Evolutionary conservation across 2,888 invertebrate genomes (phyloP).

Genomic region (Chymomyza caudatula): DNA sequence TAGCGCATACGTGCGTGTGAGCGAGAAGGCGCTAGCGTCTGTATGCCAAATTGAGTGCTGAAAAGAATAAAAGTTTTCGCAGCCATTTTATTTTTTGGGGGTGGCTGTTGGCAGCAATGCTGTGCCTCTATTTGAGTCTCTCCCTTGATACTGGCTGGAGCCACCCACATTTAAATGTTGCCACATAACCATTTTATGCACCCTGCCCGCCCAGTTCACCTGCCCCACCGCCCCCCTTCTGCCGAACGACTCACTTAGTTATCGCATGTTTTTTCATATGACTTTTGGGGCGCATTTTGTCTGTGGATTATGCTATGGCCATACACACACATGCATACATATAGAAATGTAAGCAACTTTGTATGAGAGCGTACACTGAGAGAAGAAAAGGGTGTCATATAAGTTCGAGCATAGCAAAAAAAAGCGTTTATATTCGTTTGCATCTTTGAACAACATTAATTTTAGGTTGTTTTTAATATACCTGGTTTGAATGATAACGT

Average conservation of each 20-base stretch:
- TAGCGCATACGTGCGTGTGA: constrained; percentile 17
- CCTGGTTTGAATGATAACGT: too few relatives aligned
- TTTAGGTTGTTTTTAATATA: too few relatives aligned
- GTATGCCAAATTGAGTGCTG: constrained; percentile 64
- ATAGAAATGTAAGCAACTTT: neutral
- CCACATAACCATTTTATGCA: constrained; percentile 60
- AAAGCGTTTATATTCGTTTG: too few relatives aligned
- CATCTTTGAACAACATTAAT: too few relatives aligned
- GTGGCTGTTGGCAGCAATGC: constrained; percentile 35
- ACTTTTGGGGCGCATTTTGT: constrained; percentile 64
- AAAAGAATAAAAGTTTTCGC: constrained; percentile 72
- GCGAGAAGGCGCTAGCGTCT: constrained; percentile 30
- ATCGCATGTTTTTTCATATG: constrained; percentile 72
- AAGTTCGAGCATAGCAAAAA: neutral
- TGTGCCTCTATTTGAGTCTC: neutral
- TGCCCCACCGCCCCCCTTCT: neutral
- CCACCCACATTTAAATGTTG: constrained; percentile 73
- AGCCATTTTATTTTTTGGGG: constrained; percentile 72
- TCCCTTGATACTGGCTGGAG: constrained; percentile 5
- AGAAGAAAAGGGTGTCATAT: neutral
- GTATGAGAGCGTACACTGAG: neutral
- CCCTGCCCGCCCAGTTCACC: constrained; percentile 5
- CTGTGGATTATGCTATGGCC: constrained; percentile 19
- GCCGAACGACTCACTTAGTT: constrained; percentile 44
- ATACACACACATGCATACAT: neutral